A percentile compares a stretch with the other conserved stretches of the same genome.
Conservation (phyloP, 2,888 invertebrate genomes). For the Eristalis arbustorum region DNA sequence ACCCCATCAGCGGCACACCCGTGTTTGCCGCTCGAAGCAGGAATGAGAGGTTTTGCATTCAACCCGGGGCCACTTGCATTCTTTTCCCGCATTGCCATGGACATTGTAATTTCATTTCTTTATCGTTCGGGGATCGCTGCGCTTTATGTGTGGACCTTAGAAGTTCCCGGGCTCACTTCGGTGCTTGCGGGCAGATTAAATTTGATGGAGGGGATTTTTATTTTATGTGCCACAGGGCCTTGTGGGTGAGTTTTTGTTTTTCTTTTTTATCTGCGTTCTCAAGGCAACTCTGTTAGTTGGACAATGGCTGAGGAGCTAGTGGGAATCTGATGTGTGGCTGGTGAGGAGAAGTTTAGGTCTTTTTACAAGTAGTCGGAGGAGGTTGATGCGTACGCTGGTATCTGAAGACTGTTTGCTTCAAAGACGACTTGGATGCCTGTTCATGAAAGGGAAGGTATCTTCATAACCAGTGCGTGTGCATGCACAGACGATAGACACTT, state of each 20-base stretch:
- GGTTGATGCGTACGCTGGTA: too few relatives aligned
- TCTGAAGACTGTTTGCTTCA: too few relatives aligned
- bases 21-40: conserved; percentile 11
- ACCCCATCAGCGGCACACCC: neutral
- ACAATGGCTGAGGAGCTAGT: too few relatives aligned
- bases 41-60: conserved; percentile 48
- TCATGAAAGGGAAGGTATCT: too few relatives aligned
- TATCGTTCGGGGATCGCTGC: conserved; percentile 51
- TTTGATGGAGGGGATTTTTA: neutral
- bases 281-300: too few relatives aligned
- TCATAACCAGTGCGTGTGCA: too few relatives aligned
- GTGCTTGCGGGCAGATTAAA: neutral
- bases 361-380: too few relatives aligned
- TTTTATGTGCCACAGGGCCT: neutral
- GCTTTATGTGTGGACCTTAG: conserved; percentile 30
- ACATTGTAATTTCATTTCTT: conserved; percentile 60
- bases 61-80: conserved; percentile 42
- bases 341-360: too few relatives aligned
- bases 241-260: neutral
- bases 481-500: too few relatives aligned
- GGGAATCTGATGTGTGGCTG: too few relatives aligned
- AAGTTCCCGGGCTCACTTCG: conserved; percentile 9
- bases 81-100: conserved; percentile 52
- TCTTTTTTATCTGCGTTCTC: too few relatives aligned
- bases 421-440: too few relatives aligned